phyloP scores from a whole-genome alignment of 53 echinoderm and acorn worm species.

The Echinometra lucunter region DNA sequence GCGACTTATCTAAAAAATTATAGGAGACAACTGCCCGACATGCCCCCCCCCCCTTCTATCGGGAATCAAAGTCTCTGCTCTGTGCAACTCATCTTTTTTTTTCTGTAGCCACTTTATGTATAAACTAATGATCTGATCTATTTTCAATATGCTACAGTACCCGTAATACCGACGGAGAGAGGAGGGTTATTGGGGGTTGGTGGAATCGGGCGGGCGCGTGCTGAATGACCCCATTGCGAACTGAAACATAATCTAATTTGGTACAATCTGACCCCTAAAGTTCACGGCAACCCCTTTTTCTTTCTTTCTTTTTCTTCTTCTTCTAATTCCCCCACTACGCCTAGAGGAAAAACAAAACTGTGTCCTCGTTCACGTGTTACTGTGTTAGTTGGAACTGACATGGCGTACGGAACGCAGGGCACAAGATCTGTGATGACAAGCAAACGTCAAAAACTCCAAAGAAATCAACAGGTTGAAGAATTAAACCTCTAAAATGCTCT shows the following conservation, averaged over 20 bases:
- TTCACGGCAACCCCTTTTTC: conserved; percentile 38
- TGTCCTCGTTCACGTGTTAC: conserved; percentile 38
- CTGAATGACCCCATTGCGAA: conserved; percentile 61
- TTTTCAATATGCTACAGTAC: neutral
- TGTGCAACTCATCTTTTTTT: neutral
- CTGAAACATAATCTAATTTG: conserved; percentile 61
- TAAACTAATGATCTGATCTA: neutral
- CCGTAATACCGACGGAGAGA: neutral
- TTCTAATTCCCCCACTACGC: neutral
- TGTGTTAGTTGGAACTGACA: conserved; percentile 62
- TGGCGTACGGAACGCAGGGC: neutral
- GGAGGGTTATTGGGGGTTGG: conserved; percentile 37
- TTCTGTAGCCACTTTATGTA: neutral
- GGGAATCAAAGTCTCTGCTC: neutral
- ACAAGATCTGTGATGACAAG: conserved; percentile 49
- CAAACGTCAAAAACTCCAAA: conserved; percentile 4
- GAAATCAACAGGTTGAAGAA: conserved; percentile 62
- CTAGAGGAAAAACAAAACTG: neutral
- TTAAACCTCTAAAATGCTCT: conserved; percentile 12
- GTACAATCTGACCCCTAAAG: conserved; percentile 58
- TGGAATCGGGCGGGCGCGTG: conserved; percentile 20
- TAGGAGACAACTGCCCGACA: neutral
- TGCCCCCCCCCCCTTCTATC: neutral
- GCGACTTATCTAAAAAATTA: too few relatives aligned
- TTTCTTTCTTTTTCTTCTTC: neutral